A percentile compares a stretch with the other conserved stretches of the same genome.
phyloP scores from a whole-genome alignment of 1,140 invertebrate species.

The Lepidurus couesii region DNA sequence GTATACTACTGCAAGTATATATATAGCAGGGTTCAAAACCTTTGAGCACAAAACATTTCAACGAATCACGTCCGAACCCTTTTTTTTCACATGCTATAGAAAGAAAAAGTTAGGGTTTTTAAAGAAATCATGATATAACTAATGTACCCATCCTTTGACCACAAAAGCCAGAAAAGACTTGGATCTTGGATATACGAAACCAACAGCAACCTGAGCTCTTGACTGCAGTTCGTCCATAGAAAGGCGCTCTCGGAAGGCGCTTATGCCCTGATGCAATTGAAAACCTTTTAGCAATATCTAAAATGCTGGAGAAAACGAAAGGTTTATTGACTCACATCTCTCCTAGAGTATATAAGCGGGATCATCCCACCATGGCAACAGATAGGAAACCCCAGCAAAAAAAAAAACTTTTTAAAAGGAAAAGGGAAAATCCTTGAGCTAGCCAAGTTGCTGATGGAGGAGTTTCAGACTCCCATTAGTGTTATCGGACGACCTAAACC shows the following conservation, averaged over 20 bases:
- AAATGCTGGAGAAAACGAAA: background rate
- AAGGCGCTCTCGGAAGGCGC: no score
- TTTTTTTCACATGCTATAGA: background rate
- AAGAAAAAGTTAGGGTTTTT: background rate
- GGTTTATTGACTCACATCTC: background rate
- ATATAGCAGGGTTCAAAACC: background rate
- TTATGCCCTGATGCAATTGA: background rate
- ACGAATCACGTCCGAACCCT: background rate
- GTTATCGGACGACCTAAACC: slow-evolving; percentile 17
- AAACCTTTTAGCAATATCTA: background rate
- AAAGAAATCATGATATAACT: no score
- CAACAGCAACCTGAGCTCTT: no score
- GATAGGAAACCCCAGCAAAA: background rate
- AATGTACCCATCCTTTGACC: no score
- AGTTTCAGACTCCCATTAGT: slow-evolving; percentile 18
- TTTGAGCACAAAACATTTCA: background rate
- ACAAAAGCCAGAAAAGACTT: no score
- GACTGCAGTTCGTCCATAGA: no score
- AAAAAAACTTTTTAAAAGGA: background rate
- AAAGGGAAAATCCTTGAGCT: background rate
- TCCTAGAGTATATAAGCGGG: background rate
- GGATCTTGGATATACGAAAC: no score
- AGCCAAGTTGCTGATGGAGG: slow-evolving; percentile 8
- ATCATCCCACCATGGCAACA: background rate
- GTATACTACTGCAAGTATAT: background rate